Percentiles rank a stretch among this genome's conserved stretches.
phyloP scores from a whole-genome alignment of 2,888 invertebrate genomes.

The Saturnia pavonia region DNA sequence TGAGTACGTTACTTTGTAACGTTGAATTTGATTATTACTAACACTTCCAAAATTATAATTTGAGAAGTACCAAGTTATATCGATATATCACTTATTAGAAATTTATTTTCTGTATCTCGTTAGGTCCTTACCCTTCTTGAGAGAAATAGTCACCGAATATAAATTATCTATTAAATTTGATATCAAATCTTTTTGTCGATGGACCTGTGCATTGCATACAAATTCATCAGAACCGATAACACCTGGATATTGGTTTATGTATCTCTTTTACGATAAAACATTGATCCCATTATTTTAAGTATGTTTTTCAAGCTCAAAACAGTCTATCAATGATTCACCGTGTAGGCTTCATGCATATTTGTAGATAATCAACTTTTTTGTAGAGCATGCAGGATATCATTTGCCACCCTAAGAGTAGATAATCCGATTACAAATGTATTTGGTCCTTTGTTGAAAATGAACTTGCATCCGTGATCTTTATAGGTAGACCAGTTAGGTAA shows the following conservation, averaged over 20 bases:
- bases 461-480: neutral
- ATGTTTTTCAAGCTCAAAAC: neutral
- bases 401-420: neutral
- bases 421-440: neutral
- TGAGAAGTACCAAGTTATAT: neutral
- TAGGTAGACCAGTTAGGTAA: neutral
- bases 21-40: slow-evolving; percentile 15
- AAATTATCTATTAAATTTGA: neutral
- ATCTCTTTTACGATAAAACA: neutral
- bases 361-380: too few species aligned
- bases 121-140: neutral
- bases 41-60: slow-evolving; percentile 1
- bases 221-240: neutral
- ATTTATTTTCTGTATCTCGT: neutral
- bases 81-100: neutral
- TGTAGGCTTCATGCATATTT: neutral
- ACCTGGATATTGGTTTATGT: neutral
- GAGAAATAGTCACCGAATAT: neutral
- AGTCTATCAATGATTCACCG: neutral
- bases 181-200: neutral
- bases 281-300: neutral
- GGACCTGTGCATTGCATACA: neutral
- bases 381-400: neutral
- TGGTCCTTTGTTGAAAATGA: too few species aligned
- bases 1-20: slow-evolving; percentile 28